Conservation (phyloP, 2,113 vertebrate genomes). For the Clarias magur region DNA sequence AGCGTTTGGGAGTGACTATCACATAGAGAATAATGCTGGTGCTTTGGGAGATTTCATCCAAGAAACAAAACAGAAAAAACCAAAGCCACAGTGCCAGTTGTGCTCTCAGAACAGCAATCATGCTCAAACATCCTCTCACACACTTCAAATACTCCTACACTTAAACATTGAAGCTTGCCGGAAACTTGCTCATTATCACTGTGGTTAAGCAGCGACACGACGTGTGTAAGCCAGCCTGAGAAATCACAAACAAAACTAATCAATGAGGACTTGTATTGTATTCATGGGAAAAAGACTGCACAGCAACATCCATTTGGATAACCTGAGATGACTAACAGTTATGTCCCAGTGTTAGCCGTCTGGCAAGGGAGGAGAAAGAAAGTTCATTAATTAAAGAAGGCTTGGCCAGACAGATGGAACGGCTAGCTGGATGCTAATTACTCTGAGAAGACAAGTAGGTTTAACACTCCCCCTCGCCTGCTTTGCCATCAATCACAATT, state of each 20-base stretch:
- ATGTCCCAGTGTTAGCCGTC: conserved; percentile 75
- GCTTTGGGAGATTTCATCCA: conserved; percentile 37
- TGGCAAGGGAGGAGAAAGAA: conserved; percentile 70
- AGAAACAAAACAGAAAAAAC: conserved; percentile 44
- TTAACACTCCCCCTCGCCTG: conserved; percentile 60
- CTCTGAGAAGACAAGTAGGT: conserved; percentile 83
- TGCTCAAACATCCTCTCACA: conserved; percentile 46
- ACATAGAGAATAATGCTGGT: conserved; percentile 29
- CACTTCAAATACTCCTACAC: conserved; percentile 68
- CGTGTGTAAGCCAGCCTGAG: conserved; percentile 66
- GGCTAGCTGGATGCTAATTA: conserved; percentile 91
- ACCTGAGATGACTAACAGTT: conserved; percentile 81
- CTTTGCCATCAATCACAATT: conserved; percentile 72
- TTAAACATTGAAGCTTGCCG: conserved; percentile 66
- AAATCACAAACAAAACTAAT: conserved; percentile 71
- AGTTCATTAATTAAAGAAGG: conserved; percentile 98
- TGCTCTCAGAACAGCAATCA: conserved; percentile 50
- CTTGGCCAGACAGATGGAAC: conserved; percentile 92
- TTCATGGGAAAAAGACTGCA: conserved; percentile 52
- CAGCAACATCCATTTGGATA: conserved; percentile 81
- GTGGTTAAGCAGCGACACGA: conserved; percentile 64
- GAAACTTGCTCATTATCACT: conserved; percentile 76
- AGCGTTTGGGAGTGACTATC: conserved; percentile 27
- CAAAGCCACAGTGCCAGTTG: conserved; percentile 34
- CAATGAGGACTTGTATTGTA: conserved; percentile 74